phyloP scores from a whole-genome alignment of 2,797 vertebrate species.

The Siniperca scherzeri region DNA sequence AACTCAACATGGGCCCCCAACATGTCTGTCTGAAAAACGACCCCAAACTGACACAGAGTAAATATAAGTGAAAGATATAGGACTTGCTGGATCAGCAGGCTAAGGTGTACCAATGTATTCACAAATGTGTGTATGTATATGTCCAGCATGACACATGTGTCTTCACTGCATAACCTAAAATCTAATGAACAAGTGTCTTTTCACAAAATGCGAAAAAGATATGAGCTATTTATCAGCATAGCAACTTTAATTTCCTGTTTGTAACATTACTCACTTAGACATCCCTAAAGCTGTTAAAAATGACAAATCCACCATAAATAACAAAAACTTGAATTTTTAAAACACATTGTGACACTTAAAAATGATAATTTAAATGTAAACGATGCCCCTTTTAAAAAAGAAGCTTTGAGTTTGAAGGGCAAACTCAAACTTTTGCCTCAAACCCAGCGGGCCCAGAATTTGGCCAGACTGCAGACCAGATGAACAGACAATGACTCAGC shows the following conservation, averaged over 20 bases:
- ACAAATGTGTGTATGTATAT: not conserved
- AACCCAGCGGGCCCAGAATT: conserved; percentile 40
- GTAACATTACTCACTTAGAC: not conserved
- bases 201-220: too few relatives aligned
- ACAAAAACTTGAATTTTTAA: not conserved
- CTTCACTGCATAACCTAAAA: not conserved
- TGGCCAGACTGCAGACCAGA: conserved; percentile 47
- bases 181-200: not conserved
- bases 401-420: not conserved
- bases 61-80: not conserved
- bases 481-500: conserved; percentile 72
- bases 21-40: conserved; percentile 11
- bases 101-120: not conserved
- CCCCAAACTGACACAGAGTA: not conserved
- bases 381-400: not conserved
- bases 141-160: not conserved
- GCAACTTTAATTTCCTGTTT: too few relatives aligned
- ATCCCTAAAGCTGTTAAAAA: not conserved
- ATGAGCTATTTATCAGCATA: too few relatives aligned
- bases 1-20: conserved; percentile 38
- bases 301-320: too few relatives aligned
- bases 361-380: not conserved
- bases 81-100: not conserved
- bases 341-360: not conserved
- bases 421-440: conserved; percentile 13